Base-by-base conservation (phyloP, 2,888 invertebrate species). In the Tipula unca region DNA sequence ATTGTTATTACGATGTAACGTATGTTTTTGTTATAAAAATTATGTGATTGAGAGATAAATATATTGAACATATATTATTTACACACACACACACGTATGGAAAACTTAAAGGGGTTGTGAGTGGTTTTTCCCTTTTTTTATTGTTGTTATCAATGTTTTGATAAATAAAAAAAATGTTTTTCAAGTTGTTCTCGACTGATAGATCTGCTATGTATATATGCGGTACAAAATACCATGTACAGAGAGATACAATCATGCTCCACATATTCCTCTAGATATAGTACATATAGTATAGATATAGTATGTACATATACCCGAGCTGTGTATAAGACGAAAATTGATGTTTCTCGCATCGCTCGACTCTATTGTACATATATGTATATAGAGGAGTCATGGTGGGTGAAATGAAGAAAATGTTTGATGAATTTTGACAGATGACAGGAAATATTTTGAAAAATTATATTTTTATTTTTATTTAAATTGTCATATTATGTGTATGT, bases 1-100 rank as follows among this genome's bases (percentile, higher is more conserved):
- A 69, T 69, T 69, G 69, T 69, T 69, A 69, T 69, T 69, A 69
- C 69, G 69, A 69, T 69, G 69, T 69, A 69, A 69, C 69, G 69
- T 69, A 69, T 69, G 69, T 20, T 69, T 69, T 69, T 69, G 69
- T 69, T 69, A 25, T 69, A 69, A 69, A 69, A 69, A 69, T 69
- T 69, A 69, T 69, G 69, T 69, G 69, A 69, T 69, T 69, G 69
- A 69, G 69, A 69, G 69, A 69, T 69, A 69, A 69, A 69, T 69
- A 69, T 69, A 69, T 69, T 69, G 69, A 69, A 69, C 69, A 69
- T 69, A 69, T 69, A 69, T 69, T 69, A 69, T 69, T 69, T 69
- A 69, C 69, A 69, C 25, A 69, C 69, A 48, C 48, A 69, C 54
- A 25, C 25, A 69, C 10, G 25, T 14, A 69, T 6, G 25, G 3